phyloP scores from a whole-genome alignment of 2,113 vertebrate genomes.

The Dryoscopus gambensis region DNA sequence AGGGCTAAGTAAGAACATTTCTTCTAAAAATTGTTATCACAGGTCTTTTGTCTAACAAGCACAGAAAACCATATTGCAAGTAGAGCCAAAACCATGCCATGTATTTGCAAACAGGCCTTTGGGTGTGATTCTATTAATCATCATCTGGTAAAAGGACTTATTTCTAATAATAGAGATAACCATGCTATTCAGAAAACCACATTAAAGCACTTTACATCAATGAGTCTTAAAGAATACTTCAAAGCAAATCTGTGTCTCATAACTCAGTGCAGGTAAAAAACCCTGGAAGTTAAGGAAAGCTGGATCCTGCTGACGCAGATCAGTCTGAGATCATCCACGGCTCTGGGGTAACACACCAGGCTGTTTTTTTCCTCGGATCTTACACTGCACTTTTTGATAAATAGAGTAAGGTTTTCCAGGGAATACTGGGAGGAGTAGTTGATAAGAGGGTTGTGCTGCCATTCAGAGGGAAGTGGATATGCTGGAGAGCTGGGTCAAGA shows the following conservation, averaged over 20 bases:
- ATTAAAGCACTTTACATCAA: not conserved
- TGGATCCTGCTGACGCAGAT: not conserved
- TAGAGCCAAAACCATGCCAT: not conserved
- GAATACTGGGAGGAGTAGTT: not conserved
- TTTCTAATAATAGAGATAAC: not conserved
- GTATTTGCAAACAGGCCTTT: not conserved
- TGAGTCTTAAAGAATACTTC: not conserved
- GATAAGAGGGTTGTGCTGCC: not conserved
- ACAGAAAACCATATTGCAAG: not conserved
- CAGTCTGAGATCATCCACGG: not conserved
- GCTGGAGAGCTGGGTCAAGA: not conserved
- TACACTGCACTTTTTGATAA: not conserved
- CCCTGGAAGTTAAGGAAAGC: not conserved
- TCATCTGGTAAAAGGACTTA: not conserved
- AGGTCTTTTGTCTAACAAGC: not conserved
- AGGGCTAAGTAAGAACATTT: not conserved
- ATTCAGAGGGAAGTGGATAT: not conserved
- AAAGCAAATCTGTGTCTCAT: not conserved
- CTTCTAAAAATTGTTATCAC: not conserved
- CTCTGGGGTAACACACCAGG: fast-evolving
- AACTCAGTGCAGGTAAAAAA: not conserved
- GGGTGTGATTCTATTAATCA: not conserved
- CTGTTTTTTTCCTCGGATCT: not conserved
- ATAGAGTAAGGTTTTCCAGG: not conserved
- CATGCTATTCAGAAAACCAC: not conserved